These are phyloP conservation scores for Glaucomys volans DNA, from an alignment of 2,113 vertebrate species.

Conservation along the genomic window DNA sequence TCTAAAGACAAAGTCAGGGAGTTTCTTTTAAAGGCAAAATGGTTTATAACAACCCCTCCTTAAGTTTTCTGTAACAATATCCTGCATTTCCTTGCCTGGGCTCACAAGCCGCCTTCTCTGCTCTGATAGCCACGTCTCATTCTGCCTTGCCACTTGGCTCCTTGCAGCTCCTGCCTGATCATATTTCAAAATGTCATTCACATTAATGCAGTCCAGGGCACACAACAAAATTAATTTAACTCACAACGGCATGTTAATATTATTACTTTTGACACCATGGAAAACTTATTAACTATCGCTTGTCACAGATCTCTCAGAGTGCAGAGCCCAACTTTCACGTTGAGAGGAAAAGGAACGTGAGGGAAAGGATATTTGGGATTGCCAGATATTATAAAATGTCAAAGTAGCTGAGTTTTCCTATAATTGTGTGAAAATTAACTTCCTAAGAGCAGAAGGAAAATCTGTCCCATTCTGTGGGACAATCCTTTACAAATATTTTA, in stretches of 20 bases:
- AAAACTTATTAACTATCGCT: constrained; percentile 89
- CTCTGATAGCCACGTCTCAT: constrained; percentile 74
- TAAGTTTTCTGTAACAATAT: neutral
- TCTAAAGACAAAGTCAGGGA: constrained; percentile 68
- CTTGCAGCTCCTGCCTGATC: constrained; percentile 80
- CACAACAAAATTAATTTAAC: constrained; percentile 91
- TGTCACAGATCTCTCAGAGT: constrained; percentile 82
- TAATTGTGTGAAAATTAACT: constrained; percentile 76
- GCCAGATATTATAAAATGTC: constrained; percentile 73
- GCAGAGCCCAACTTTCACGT: constrained; percentile 70
- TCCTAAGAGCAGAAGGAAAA: constrained; percentile 30
- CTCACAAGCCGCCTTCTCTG: constrained; percentile 69
- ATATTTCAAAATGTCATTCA: constrained; percentile 88
- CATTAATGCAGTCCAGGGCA: constrained; percentile 83
- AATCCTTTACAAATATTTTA: neutral
- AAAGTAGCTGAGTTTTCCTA: constrained; percentile 68
- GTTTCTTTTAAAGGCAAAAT: constrained; percentile 57
- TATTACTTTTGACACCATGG: constrained; percentile 90
- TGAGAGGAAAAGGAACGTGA: constrained; percentile 79
- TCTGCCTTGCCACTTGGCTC: constrained; percentile 81
- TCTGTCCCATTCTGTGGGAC: neutral
- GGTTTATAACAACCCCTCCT: neutral
- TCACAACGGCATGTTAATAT: constrained; percentile 86
- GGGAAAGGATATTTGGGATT: constrained; percentile 63
- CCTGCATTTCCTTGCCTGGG: neutral